Conservation (phyloP, 1,140 invertebrate genomes). For the Drosophila sp. region DNA sequence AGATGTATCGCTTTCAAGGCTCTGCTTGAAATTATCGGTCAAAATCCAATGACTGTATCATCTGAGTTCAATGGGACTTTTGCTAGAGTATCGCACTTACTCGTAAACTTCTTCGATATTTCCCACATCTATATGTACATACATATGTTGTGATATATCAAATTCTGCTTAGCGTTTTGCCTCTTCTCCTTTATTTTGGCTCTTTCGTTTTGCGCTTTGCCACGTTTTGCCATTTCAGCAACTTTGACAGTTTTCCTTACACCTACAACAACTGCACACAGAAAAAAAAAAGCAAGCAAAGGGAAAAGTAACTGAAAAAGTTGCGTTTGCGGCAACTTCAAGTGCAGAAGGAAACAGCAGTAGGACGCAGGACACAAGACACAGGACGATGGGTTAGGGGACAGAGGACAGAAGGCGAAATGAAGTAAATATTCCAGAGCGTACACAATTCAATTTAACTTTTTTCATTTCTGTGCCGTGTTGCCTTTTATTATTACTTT, state of each 20-base stretch:
- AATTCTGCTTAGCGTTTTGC: background rate
- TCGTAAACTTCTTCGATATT: background rate
- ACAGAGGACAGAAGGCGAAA: slow-evolving; percentile 10
- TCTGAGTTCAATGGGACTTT: background rate
- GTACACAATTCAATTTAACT: slow-evolving; percentile 79
- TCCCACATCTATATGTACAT: background rate
- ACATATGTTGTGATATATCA: slow-evolving; percentile 4
- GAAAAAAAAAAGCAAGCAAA: background rate
- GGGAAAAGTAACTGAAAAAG: slow-evolving; percentile 56
- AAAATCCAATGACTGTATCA: too few relatives aligned
- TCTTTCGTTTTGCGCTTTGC: background rate
- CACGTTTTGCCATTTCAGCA: slow-evolving; percentile 45
- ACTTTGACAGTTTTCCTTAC: slow-evolving; percentile 69
- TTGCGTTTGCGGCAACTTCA: slow-evolving; percentile 60
- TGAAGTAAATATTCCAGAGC: slow-evolving; percentile 40
- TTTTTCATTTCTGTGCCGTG: slow-evolving; percentile 66
- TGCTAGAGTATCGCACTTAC: background rate
- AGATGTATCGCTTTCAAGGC: too few relatives aligned
- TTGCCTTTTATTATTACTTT: slow-evolving; percentile 67
- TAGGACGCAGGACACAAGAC: slow-evolving; percentile 25
- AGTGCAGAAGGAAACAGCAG: slow-evolving; percentile 44
- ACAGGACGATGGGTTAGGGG: background rate
- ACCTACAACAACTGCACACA: slow-evolving; percentile 43
- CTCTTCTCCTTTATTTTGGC: background rate
- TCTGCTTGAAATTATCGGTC: too few relatives aligned